Base-by-base conservation (phyloP, 2,113 vertebrate species). In the Percopsis transmontana region DNA sequence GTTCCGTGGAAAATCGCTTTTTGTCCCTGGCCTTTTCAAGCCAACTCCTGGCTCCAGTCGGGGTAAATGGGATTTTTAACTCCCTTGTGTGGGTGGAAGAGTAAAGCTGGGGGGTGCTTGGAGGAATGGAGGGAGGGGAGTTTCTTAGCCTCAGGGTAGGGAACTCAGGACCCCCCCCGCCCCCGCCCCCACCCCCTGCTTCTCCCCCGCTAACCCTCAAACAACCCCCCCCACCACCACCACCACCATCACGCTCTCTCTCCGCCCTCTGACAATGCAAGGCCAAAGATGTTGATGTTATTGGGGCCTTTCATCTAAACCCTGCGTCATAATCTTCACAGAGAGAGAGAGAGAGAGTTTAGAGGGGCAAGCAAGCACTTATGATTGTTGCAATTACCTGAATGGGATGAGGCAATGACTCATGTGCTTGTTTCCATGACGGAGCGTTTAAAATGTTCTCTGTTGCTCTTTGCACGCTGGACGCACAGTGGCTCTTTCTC, bases 1-100 rank as follows among this genome's bases (percentile, higher is more conserved):
- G 96, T 95, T 94, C 94, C 95, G 91, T 96, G 95, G 95, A 97
- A 96, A 98, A 98, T 98, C 92, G 94, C 92, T 94, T 91, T 95
- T 97, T 97, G 95, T 98, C 93, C 89, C 79, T 81, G 86, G 92
- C 90, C 90, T 92, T 93, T 94, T 93, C 91, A 92, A 94, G 92
- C 90, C 90, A 88, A 89, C 84, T 93, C 91, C 91, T 88, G 92
- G 92, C 94, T 94, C 93, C 92, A 91, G 91, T 93, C 91, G 91
- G 91, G 88, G 87, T 89, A 94, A 94, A 93, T 87, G 75, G 87
- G 91, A 93, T 91, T 91, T 82, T 84, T 87, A 87, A 89, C 84
- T 88, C 86, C 85, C 86, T 86, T 88, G 84, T 87, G 89, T 85
- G 85, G 86, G 88, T 87, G 84, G 82, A 86, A 74, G 78, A 76